Evolutionary conservation across 1,140 invertebrate species (phyloP).

Genomic region (Gerris buenoi): DNA sequence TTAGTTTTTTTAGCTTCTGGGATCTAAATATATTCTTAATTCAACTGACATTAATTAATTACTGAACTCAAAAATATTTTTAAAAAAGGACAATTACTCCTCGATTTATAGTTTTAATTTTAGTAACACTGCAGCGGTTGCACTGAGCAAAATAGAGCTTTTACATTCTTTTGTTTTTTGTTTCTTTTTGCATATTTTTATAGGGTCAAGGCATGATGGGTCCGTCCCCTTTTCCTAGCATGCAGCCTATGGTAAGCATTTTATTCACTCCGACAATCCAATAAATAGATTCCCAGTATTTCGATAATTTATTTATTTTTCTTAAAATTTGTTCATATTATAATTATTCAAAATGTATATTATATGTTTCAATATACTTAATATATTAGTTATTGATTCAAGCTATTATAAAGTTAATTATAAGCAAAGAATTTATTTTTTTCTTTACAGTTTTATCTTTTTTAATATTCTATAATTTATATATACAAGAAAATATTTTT

Average conservation of each 20-base stretch:
- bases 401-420: not conserved
- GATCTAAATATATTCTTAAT: too few relatives aligned
- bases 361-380: not conserved
- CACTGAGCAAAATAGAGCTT: not conserved
- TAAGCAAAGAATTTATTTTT: not conserved
- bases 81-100: too few relatives aligned
- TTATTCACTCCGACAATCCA: not conserved
- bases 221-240: slow-evolving; percentile 13
- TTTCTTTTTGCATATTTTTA: slow-evolving; percentile 9
- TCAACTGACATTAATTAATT: too few relatives aligned
- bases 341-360: slow-evolving; percentile 3
- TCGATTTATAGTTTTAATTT: too few relatives aligned
- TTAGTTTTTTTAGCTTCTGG: too few relatives aligned
- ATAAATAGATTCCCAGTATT: not conserved
- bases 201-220: slow-evolving; percentile 22
- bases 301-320: not conserved
- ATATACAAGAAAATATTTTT: not conserved
- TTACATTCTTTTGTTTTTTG: not conserved
- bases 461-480: not conserved
- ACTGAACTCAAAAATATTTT: too few relatives aligned
- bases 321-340: not conserved
- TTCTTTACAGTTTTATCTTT: not conserved
- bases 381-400: not conserved
- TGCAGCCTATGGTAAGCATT: slow-evolving; percentile 19
- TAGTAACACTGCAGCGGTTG: too few relatives aligned